Percentiles rank a stretch among this genome's conserved stretches.
These are phyloP conservation scores for Terebella lapidaria DNA, from an alignment of 2,888 invertebrate species.

Conservation along the genomic window DNA sequence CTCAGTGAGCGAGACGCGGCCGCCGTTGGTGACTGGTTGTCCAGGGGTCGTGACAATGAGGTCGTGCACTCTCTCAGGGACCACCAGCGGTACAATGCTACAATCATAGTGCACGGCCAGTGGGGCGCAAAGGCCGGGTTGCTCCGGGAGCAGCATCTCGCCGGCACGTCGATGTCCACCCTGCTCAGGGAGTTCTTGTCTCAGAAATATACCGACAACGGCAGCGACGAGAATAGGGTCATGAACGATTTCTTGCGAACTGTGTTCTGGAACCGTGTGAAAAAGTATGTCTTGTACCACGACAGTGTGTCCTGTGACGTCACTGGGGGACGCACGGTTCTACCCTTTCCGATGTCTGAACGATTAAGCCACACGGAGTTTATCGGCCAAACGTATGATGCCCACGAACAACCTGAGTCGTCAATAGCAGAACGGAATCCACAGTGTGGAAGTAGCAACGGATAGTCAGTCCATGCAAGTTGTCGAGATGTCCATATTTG, in stretches of 20 bases:
- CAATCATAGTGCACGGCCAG: background rate
- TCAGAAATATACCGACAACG: too few species aligned
- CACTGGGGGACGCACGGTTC: background rate
- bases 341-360: background rate
- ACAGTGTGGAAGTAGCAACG: background rate
- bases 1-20: conserved; percentile 10
- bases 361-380: background rate
- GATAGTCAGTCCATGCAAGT: too few species aligned
- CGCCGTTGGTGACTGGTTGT: conserved; percentile 8
- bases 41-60: too few species aligned
- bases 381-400: background rate
- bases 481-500: too few species aligned
- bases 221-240: too few species aligned
- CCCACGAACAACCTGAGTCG: too few species aligned
- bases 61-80: conserved; percentile 19
- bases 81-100: conserved; percentile 4
- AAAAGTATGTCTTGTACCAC: background rate
- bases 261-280: background rate
- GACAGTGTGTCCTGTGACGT: conserved; percentile 1
- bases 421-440: background rate
- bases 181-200: too few species aligned
- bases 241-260: background rate
- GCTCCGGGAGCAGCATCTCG: conserved; percentile 1
- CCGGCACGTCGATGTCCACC: background rate
- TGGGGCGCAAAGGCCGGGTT: conserved; percentile 5